Evolutionary conservation across 64 coral and sea anemone genomes (phyloP).

Genomic region (Dendronephthya gigantea): DNA sequence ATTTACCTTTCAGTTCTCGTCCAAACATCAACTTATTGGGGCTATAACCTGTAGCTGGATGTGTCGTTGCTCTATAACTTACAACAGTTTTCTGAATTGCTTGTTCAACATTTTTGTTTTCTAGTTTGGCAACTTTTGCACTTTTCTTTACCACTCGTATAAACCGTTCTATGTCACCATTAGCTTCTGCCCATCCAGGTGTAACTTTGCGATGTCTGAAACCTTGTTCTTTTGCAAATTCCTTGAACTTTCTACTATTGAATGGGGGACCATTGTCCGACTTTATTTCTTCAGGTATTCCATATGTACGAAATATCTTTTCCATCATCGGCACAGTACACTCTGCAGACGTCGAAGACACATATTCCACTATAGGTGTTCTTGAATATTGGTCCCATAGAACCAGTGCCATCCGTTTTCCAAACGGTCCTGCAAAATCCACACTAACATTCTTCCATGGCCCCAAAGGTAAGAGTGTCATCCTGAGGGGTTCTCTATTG

Average conservation of each 20-base stretch:
- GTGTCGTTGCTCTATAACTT: no score
- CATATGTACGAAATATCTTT: background rate
- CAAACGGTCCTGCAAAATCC: no score
- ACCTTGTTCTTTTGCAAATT: background rate
- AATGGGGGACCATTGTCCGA: no score
- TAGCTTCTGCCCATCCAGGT: background rate
- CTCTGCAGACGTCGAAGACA: background rate
- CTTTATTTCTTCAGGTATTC: background rate
- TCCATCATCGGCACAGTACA: background rate
- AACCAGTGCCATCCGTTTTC: no score
- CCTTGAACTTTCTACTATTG: background rate
- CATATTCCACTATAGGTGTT: background rate
- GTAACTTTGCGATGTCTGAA: background rate
- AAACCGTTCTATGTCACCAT: background rate
- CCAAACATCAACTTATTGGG: no score
- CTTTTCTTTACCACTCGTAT: background rate
- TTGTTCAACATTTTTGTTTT: no score
- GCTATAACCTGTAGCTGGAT: no score
- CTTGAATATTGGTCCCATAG: background rate
- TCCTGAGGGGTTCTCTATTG: background rate
- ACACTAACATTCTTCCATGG: no score
- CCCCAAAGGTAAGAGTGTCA: no score
- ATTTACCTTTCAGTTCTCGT: no score
- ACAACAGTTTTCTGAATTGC: no score
- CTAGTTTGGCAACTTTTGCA: no score